Percentiles rank a stretch among this genome's conserved stretches.
Evolutionary conservation across 2,797 vertebrate genomes (phyloP).

Genomic region (Typhlichthys eigenmanni): DNA sequence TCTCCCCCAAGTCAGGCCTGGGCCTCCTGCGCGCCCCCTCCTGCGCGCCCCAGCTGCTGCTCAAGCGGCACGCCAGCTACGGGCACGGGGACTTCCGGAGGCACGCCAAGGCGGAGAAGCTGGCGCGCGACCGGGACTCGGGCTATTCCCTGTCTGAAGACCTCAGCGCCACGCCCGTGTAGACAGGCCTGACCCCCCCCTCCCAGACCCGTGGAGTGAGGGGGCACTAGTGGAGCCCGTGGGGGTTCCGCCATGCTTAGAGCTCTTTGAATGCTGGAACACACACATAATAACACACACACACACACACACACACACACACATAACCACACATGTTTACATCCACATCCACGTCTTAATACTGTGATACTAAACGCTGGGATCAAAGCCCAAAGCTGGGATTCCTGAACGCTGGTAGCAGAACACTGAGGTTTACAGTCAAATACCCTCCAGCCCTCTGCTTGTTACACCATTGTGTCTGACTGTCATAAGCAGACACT

Average conservation of each 20-base stretch:
- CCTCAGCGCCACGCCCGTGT: conserved; percentile 85
- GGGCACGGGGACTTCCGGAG: conserved; percentile 81
- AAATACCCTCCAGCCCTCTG: background rate
- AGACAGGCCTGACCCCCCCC: background rate
- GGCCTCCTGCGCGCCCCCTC: conserved; percentile 57
- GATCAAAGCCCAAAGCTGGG: conserved; percentile 10
- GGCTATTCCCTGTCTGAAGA: conserved; percentile 91
- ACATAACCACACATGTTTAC: background rate
- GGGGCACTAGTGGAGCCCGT: conserved; percentile 10
- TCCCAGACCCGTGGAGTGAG: conserved; percentile 11
- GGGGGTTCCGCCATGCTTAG: conserved; percentile 4
- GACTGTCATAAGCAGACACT: conserved; percentile 19
- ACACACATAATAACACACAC: conserved; percentile 13
- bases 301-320: background rate
- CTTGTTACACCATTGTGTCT: conserved; percentile 10
- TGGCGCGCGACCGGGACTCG: conserved; percentile 85
- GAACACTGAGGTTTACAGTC: conserved; percentile 41
- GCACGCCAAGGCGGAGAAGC: conserved; percentile 81
- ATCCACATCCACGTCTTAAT: conserved; percentile 13
- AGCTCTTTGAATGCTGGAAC: conserved; percentile 61
- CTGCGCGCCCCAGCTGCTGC: conserved; percentile 68
- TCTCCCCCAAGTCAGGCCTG: conserved; percentile 46
- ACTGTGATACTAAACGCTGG: conserved; percentile 47
- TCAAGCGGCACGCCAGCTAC: conserved; percentile 84
- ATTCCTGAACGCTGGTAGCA: conserved; percentile 41